Conservation (phyloP, 1,140 invertebrate species). For the Drosophila athabasca region DNA sequence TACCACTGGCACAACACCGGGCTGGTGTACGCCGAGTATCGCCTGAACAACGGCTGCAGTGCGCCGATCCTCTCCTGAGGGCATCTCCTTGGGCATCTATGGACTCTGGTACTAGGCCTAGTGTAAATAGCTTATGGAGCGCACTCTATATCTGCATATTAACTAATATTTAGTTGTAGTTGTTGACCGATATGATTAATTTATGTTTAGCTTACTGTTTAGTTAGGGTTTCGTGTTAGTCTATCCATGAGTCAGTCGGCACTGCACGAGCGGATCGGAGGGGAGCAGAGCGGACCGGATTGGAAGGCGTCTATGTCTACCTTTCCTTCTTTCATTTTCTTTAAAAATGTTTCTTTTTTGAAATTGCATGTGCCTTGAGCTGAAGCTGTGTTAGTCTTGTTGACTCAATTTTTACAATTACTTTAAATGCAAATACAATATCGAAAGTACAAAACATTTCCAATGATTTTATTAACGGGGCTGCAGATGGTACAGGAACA, state of each 20-base stretch:
- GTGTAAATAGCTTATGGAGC: constrained; percentile 60
- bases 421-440: constrained; percentile 54
- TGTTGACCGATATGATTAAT: constrained; percentile 72
- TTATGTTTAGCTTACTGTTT: constrained; percentile 59
- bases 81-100: not conserved
- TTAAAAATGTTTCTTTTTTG: constrained; percentile 15
- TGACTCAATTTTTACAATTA: constrained; percentile 53
- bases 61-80: constrained; percentile 78
- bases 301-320: not conserved
- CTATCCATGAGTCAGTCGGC: constrained; percentile 25
- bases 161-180: constrained; percentile 80
- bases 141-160: constrained; percentile 43
- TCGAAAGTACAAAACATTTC: constrained; percentile 44
- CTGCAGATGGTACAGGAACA: no score
- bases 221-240: constrained; percentile 48
- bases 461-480: no score
- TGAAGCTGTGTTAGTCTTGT: constrained; percentile 62
- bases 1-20: constrained; percentile 97
- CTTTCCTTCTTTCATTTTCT: constrained; percentile 13
- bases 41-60: constrained; percentile 92
- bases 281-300: not conserved
- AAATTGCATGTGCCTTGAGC: constrained; percentile 42
- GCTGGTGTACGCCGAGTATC: constrained; percentile 90
- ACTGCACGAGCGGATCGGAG: constrained; percentile 21
- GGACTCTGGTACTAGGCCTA: constrained; percentile 35